Percentiles rank a stretch among this genome's conserved stretches.
phyloP scores from a whole-genome alignment of 2,797 vertebrate species.

The Lindbergichthys nudifrons region DNA sequence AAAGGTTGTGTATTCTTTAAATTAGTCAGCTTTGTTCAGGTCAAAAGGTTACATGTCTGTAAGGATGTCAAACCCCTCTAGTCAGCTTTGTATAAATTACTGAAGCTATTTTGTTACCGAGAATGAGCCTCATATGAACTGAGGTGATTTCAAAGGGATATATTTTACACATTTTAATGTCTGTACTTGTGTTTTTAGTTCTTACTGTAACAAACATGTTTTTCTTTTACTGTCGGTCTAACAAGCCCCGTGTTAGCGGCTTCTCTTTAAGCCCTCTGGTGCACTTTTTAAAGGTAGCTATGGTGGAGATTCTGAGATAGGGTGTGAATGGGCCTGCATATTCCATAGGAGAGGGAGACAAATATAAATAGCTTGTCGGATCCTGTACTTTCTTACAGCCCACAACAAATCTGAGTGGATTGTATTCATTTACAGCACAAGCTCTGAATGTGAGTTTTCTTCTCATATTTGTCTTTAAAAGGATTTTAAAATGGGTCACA shows the following conservation, averaged over 20 bases:
- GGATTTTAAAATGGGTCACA: not conserved
- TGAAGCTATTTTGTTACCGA: not conserved
- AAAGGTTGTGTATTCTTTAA: constrained; percentile 46
- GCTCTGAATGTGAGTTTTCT: not conserved
- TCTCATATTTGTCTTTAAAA: not conserved
- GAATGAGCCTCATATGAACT: not conserved
- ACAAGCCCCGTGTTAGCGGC: too few species aligned
- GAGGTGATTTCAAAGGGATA: not conserved
- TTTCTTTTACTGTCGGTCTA: not conserved
- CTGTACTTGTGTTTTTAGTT: not conserved
- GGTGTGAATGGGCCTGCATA: not conserved
- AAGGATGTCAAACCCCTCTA: not conserved
- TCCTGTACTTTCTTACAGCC: not conserved
- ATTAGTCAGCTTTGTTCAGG: constrained; percentile 41
- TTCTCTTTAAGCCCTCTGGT: too few species aligned
- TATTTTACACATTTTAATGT: not conserved
- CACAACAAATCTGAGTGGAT: not conserved
- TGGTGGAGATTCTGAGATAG: not conserved
- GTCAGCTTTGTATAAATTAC: not conserved
- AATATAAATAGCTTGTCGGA: not conserved
- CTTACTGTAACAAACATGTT: not conserved
- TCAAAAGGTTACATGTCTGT: constrained; percentile 46
- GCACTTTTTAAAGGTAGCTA: not conserved
- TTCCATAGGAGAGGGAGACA: not conserved
- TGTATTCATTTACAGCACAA: not conserved